phyloP scores from a whole-genome alignment of 2,797 vertebrate genomes.

The Adelosebastes latens region DNA sequence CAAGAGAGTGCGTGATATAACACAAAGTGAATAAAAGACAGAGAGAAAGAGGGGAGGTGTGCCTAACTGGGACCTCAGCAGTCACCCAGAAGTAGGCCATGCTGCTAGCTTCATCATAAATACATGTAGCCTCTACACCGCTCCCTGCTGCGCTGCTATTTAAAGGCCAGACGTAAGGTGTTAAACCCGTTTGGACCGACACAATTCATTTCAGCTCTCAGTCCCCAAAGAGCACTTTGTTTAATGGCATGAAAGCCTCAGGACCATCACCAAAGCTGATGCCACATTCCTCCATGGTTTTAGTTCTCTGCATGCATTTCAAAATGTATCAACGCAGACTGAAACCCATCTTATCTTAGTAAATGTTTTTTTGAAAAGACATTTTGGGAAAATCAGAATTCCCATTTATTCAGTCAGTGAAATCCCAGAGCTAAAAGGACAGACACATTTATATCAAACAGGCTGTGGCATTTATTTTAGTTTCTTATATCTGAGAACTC shows the following conservation, averaged over 20 bases:
- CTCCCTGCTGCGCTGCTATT: conserved; percentile 52
- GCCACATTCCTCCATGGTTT: not conserved
- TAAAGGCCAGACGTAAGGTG: conserved; percentile 61
- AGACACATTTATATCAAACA: not conserved
- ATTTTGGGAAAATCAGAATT: not conserved
- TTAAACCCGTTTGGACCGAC: conserved; percentile 41
- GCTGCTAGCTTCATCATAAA: conserved; percentile 65
- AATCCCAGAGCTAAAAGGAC: not conserved
- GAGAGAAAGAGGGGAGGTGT: not conserved
- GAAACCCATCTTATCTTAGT: not conserved
- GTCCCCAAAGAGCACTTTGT: conserved; percentile 6
- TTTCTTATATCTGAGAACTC: not conserved
- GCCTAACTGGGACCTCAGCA: conserved; percentile 39
- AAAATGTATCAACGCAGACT: not conserved
- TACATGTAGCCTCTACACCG: conserved; percentile 47
- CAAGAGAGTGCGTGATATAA: not conserved
- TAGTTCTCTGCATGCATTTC: not conserved
- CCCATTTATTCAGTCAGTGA: not conserved
- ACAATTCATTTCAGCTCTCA: conserved; percentile 31
- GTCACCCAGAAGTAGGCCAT: conserved; percentile 68
- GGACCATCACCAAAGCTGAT: not conserved
- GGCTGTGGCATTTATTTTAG: not conserved
- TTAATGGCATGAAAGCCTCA: conserved; percentile 16
- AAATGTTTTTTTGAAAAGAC: not conserved
- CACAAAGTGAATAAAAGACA: conserved; percentile 1